These are phyloP conservation scores for Fregata magnificens DNA, from an alignment of 2,113 vertebrate species.

Conservation along the genomic window DNA sequence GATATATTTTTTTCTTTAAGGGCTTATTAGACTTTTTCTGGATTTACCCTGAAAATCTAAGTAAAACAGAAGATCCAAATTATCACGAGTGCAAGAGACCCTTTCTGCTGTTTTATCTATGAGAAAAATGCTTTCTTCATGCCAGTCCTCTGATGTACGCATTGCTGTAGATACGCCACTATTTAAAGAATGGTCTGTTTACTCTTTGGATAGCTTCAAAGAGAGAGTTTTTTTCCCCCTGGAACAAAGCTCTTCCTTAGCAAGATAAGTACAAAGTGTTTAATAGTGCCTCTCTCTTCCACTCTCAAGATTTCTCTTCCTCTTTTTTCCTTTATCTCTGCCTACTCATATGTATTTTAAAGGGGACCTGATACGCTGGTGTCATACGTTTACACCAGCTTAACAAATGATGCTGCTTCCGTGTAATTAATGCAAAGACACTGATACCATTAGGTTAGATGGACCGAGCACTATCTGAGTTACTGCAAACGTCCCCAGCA, in stretches of 20 bases:
- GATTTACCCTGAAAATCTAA: neutral
- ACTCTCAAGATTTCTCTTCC: conserved; percentile 29
- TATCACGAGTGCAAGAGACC: neutral
- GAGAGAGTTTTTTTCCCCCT: neutral
- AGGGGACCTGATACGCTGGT: neutral
- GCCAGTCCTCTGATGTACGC: neutral
- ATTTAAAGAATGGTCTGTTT: conserved; percentile 60
- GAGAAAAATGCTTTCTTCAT: conserved; percentile 33
- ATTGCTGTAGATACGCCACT: conserved; percentile 21
- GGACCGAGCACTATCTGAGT: neutral
- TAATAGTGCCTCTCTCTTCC: conserved; percentile 45
- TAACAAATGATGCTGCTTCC: conserved; percentile 22
- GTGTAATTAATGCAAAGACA: conserved; percentile 16
- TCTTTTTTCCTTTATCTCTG: conserved; percentile 52
- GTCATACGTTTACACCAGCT: neutral
- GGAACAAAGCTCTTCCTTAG: conserved; percentile 40
- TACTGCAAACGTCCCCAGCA: neutral
- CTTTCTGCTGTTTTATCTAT: conserved; percentile 35
- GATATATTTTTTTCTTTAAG: neutral
- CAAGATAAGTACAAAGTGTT: conserved; percentile 58
- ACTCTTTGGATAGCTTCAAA: conserved; percentile 30
- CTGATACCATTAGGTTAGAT: neutral
- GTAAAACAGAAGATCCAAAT: neutral
- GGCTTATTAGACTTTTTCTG: neutral
- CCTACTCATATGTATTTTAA: conserved; percentile 46